Base-by-base conservation (phyloP, 2,888 invertebrate genomes). In the Tanypteryx hageni region DNA sequence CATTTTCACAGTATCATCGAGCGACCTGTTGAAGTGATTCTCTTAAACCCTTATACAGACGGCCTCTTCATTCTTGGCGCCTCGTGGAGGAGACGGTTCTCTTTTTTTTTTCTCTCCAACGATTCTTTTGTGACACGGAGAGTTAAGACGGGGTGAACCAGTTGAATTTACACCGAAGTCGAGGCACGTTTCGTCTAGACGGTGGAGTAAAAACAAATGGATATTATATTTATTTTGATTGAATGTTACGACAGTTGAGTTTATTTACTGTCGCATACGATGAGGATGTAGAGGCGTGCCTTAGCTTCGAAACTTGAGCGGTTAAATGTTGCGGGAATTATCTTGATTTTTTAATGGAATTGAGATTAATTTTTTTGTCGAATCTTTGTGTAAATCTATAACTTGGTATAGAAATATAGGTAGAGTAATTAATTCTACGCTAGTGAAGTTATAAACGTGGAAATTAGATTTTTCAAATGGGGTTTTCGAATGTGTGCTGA, bases 21-120 rank as follows among this genome's bases (percentile, higher is more conserved):
- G 64, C 61, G 44, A 64, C 14, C 89, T 44, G 89, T 61, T 44
- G 89, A 89, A 89, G 89, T 56, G 64, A 89, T 89, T 89, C 89
- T 58, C 68, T 89, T 61, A 89, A 61, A 14, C 58, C 89, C 89
- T 68, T 89, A 89, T 89, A 89, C 64, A 89, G 89, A 89, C 83
- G 18, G 44, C 64, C 64, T 27, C 89, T 89, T 61, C 64, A 76
- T 76, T 76, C 76, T 22, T 76, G 76, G 76, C 76, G 76, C 27
- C 76, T 76, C 27, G 76, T 76, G 22, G 4, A 76, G 76, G 22
- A 76, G 76, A 76, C 76, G 76, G 3, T 76, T 76, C 22, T 22
- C 76, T 76, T 76, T 76, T 76, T 76, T 76, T 76, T 76, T 76
- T 61, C 18, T 27, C 22, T 22, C 76, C 22, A 76, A 76, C 22